A percentile compares a stretch with the other conserved stretches of the same genome.
Conservation (phyloP, 2,797 vertebrate genomes). For the Ciconia nigra region DNA sequence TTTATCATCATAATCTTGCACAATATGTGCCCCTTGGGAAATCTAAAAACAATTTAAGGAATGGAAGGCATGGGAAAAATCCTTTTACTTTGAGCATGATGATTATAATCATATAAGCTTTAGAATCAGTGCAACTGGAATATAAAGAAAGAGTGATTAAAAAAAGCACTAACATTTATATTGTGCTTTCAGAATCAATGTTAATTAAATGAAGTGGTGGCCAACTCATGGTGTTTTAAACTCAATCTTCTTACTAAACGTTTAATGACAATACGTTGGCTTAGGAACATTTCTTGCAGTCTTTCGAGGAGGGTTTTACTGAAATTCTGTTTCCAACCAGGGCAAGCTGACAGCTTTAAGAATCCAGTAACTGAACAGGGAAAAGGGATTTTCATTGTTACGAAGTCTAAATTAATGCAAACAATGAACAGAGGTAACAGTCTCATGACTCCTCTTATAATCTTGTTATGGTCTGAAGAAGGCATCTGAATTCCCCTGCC, state of each 20-base stretch:
- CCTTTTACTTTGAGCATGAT: slow-evolving; percentile 54
- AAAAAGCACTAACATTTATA: slow-evolving; percentile 50
- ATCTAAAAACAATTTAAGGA: slow-evolving; percentile 68
- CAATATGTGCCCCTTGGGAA: slow-evolving; percentile 48
- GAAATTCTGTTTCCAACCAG: slow-evolving; percentile 21
- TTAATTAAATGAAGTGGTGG: slow-evolving; percentile 59
- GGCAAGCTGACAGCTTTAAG: slow-evolving; percentile 23
- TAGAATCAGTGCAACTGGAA: slow-evolving; percentile 21
- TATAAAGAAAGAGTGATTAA: slow-evolving; percentile 36
- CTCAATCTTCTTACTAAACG: slow-evolving; percentile 30
- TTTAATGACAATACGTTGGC: slow-evolving; percentile 45
- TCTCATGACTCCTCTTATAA: slow-evolving; percentile 21
- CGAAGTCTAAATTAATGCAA: slow-evolving; percentile 44
- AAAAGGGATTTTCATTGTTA: slow-evolving; percentile 19
- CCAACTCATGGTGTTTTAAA: slow-evolving; percentile 23
- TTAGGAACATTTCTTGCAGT: slow-evolving; percentile 16
- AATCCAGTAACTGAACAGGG: slow-evolving; percentile 10
- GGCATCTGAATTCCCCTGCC: neutral
- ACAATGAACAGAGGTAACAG: slow-evolving; percentile 35
- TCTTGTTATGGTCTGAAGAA: slow-evolving; percentile 17
- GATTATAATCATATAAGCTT: slow-evolving; percentile 54
- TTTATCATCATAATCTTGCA: slow-evolving; percentile 61
- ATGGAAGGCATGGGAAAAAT: slow-evolving; percentile 38
- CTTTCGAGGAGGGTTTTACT: slow-evolving; percentile 20
- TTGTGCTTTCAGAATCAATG: slow-evolving; percentile 43